These are phyloP conservation scores for Rhizomys pruinosus DNA, from an alignment of 2,113 vertebrate genomes.

Conservation along the genomic window DNA sequence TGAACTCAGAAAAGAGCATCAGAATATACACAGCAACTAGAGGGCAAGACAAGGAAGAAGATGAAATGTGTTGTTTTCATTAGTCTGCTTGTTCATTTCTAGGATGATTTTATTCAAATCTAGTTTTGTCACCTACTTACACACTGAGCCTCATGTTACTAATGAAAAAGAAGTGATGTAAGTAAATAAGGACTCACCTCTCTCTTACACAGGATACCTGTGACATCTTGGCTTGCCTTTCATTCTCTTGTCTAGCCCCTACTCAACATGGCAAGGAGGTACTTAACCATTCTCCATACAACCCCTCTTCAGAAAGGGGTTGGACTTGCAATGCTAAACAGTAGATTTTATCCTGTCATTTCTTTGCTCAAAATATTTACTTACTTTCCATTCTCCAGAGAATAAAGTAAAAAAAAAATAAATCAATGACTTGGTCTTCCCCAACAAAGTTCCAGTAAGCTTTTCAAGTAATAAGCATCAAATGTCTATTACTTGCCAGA, in stretches of 20 bases:
- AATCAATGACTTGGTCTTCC: too few relatives aligned
- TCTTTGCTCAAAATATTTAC: conserved; percentile 4
- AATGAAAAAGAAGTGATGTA: not conserved
- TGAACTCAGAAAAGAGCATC: not conserved
- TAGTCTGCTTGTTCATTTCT: conserved; percentile 9
- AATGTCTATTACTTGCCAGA: not conserved
- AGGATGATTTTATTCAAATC: not conserved
- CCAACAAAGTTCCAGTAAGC: not conserved
- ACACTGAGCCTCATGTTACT: not conserved
- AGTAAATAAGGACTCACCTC: not conserved
- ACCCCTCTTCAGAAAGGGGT: not conserved
- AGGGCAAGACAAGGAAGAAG: not conserved
- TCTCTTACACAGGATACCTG: not conserved
- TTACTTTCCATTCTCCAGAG: not conserved
- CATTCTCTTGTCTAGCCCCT: not conserved
- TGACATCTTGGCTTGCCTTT: not conserved
- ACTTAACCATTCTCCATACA: not conserved
- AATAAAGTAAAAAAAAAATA: conserved; percentile 21
- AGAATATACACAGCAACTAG: too few relatives aligned
- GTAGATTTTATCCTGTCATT: not conserved
- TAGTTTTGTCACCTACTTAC: not conserved
- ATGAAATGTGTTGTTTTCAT: conserved; percentile 30
- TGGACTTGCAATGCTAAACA: not conserved
- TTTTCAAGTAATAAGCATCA: conserved; percentile 27
- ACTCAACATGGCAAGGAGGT: not conserved